These are phyloP conservation scores for Corythoichthys haematopterus DNA, from an alignment of 2,113 vertebrate species.

Conservation along the genomic window DNA sequence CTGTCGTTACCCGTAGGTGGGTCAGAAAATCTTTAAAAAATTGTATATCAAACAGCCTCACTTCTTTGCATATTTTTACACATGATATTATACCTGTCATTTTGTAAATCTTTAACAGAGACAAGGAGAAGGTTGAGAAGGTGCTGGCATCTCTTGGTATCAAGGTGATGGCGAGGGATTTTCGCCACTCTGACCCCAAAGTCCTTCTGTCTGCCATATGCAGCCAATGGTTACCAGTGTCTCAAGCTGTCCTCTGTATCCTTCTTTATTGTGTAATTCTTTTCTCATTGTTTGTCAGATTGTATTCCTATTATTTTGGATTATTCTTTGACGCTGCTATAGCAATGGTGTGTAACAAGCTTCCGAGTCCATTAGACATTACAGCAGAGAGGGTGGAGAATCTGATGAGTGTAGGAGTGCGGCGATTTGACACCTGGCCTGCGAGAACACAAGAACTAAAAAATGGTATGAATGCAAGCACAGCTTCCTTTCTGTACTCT, in stretches of 20 bases:
- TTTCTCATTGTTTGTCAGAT: neutral
- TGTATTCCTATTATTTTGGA: neutral
- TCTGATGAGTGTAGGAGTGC: conserved; percentile 80
- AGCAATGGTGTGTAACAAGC: conserved; percentile 93
- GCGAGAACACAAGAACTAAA: conserved; percentile 83
- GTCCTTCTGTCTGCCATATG: conserved; percentile 91
- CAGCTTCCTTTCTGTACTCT: too few relatives aligned
- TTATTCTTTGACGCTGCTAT: conserved; percentile 29
- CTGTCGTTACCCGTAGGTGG: conserved; percentile 84
- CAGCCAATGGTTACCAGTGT: conserved; percentile 91
- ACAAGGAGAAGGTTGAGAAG: conserved; percentile 92
- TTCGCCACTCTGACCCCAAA: conserved; percentile 85
- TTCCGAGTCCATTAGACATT: conserved; percentile 89
- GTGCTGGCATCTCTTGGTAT: conserved; percentile 85
- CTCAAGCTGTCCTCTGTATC: conserved; percentile 92
- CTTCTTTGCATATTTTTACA: neutral
- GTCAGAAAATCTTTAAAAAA: conserved; percentile 4
- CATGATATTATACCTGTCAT: neutral
- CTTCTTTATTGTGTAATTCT: conserved; percentile 32
- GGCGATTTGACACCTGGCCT: conserved; percentile 83
- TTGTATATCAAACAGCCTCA: neutral
- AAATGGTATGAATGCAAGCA: conserved; percentile 66
- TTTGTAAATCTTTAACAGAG: conserved; percentile 63
- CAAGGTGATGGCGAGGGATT: conserved; percentile 81
- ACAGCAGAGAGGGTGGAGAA: conserved; percentile 83